phyloP scores from a whole-genome alignment of 2,113 vertebrate species.

The Diadophis punctatus region DNA sequence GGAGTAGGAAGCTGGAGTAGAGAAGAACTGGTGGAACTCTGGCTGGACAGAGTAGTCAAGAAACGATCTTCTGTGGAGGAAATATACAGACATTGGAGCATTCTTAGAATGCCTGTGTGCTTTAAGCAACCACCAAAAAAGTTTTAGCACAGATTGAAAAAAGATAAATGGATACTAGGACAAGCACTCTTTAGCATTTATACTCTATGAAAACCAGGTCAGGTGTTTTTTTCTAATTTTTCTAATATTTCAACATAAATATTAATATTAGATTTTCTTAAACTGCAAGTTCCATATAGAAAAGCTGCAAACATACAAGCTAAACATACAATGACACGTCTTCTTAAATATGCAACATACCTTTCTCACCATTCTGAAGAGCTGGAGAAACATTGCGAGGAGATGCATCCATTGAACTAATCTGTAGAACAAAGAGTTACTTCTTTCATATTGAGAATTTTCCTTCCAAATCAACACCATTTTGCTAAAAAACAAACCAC shows the following conservation, averaged over 20 bases:
- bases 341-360: constrained; percentile 62
- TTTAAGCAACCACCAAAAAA: not conserved
- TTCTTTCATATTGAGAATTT: not conserved
- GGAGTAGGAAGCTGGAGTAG: constrained; percentile 82
- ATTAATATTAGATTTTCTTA: not conserved
- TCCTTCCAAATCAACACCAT: not conserved
- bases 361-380: constrained; percentile 91
- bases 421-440: constrained; percentile 64
- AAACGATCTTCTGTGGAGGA: constrained; percentile 85
- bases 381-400: constrained; percentile 90
- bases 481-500: not conserved
- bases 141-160: not conserved
- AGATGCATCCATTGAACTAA: constrained; percentile 83
- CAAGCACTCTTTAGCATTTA: not conserved
- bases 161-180: not conserved
- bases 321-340: not conserved
- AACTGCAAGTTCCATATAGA: not conserved
- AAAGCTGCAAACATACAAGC: not conserved
- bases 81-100: constrained; percentile 1
- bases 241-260: not conserved
- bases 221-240: not conserved
- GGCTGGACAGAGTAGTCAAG: constrained; percentile 77
- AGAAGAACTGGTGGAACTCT: constrained; percentile 73
- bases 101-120: not conserved
- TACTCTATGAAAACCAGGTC: not conserved